These are phyloP conservation scores for Etheostoma spectabile DNA, from an alignment of 2,113 vertebrate genomes.

Conservation along the genomic window DNA sequence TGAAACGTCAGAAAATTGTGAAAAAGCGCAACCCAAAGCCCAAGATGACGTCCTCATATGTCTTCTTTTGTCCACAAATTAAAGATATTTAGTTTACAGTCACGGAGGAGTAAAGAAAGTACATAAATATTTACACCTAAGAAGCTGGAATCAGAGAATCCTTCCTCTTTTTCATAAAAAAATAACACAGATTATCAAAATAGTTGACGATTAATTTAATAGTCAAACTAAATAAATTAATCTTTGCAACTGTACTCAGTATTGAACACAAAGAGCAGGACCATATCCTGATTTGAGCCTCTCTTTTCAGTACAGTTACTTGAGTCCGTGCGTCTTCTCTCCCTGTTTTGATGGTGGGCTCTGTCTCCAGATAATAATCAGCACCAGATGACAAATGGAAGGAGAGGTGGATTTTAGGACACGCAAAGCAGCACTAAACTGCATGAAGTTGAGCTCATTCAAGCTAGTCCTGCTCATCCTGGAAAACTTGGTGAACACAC, in stretches of 20 bases:
- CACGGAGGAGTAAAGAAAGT: no score
- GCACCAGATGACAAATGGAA: slow-evolving; percentile 65
- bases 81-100: no score
- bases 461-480: slow-evolving; percentile 27
- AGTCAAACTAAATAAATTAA: no score
- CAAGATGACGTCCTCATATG: no score
- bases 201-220: no score
- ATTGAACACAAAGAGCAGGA: slow-evolving; percentile 14
- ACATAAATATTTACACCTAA: no score
- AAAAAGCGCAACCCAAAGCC: no score
- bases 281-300: slow-evolving; percentile 10
- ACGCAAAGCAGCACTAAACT: slow-evolving; percentile 16
- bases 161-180: no score
- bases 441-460: slow-evolving; percentile 16
- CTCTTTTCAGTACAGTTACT: slow-evolving; percentile 12
- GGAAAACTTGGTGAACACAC: slow-evolving; percentile 30
- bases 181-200: no score
- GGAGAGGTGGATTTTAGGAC: slow-evolving; percentile 22
- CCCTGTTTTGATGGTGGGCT: slow-evolving; percentile 20
- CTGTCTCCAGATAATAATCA: slow-evolving; percentile 59
- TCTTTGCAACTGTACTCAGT: background rate
- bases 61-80: no score
- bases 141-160: no score
- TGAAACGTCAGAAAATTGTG: no score
- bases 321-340: slow-evolving; percentile 14